Evolutionary conservation across 37 sponge, comb jelly and placozoan genomes (phyloP).

Genomic region (Bolinopsis microptera): DNA sequence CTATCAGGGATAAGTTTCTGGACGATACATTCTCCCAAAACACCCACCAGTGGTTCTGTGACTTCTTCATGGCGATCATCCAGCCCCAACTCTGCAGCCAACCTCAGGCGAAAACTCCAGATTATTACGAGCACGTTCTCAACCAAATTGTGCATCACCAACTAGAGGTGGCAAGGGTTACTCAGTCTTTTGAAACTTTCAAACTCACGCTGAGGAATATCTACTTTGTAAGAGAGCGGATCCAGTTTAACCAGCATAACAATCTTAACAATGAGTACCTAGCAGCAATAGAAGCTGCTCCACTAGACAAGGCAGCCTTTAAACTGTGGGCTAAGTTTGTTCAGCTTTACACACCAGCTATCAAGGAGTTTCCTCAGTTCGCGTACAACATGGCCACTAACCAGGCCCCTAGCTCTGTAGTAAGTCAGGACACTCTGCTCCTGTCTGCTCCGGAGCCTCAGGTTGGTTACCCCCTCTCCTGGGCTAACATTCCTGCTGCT

Average conservation of each 20-base stretch:
- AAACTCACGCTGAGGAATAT: constrained; percentile 19
- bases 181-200: not conserved
- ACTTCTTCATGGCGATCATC: constrained; percentile 44
- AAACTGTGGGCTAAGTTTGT: constrained; percentile 44
- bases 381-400: constrained; percentile 26
- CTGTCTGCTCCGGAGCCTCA: not conserved
- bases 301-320: not conserved
- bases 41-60: constrained; percentile 3
- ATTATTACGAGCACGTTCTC: constrained; percentile 14
- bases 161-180: not conserved
- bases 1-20: constrained; percentile 17
- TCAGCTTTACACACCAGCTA: constrained; percentile 33
- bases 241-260: not conserved
- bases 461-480: not conserved
- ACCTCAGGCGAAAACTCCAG: not conserved
- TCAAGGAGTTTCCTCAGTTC: not conserved
- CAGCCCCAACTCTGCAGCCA: not conserved
- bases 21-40: not conserved
- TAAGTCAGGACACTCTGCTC: not conserved
- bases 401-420: constrained; percentile 28
- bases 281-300: not conserved
- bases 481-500: constrained; percentile 18
- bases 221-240: constrained; percentile 41
- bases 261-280: constrained; percentile 9
- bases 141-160: constrained; percentile 45